Base-by-base conservation (phyloP, 2,113 vertebrate genomes). In the Chionomys nivalis region DNA sequence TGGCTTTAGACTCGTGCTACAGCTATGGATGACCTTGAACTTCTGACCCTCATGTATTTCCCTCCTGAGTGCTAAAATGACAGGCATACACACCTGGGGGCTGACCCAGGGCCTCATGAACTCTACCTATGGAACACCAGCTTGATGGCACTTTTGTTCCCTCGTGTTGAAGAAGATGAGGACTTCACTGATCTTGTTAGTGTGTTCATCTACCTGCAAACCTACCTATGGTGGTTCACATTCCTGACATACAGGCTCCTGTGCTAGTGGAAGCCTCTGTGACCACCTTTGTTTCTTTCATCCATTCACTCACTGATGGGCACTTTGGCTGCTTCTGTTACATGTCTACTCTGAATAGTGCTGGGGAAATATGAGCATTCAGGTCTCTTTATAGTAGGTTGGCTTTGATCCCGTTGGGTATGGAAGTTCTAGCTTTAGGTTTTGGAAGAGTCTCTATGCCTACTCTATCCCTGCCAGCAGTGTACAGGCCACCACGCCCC, bases 241-340 rank as follows among this genome's bases (percentile, higher is more conserved):
- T 8, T 44, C 23, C 11, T 9, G 5, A 39, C 11, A 0, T 7
- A 31, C 24, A 0, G 4, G 23, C 13, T 26, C 0, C 5, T 2
- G 0, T 3, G 23, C 17, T 39, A 1, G 0, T 0, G 39, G 79
- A 33, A 31, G 8, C 31, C 5, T 39, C 26, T 12, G 39, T 3
- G 28, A 8, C 12, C 3, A 16, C 44, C 31, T 49, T 17, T n/a
- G 58, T 14, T 52, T 26, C 31, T 33, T 14, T 28, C 13, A 17
- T n/a, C 66, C 47, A 17, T 28, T 73, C 8, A 6, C 24, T 13
- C 47, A 17, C 23, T 72, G 66, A 39, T 55, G 66, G 66, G 21
- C 14, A 28, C 33, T 13, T 70, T 10, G 47, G 47, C 47, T 55
- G 47, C 0, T 72, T 72, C 21, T 14, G 47, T 39, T 26, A 26